Base-by-base conservation (phyloP, 2,888 invertebrate genomes). In the Gerris lacustris region DNA sequence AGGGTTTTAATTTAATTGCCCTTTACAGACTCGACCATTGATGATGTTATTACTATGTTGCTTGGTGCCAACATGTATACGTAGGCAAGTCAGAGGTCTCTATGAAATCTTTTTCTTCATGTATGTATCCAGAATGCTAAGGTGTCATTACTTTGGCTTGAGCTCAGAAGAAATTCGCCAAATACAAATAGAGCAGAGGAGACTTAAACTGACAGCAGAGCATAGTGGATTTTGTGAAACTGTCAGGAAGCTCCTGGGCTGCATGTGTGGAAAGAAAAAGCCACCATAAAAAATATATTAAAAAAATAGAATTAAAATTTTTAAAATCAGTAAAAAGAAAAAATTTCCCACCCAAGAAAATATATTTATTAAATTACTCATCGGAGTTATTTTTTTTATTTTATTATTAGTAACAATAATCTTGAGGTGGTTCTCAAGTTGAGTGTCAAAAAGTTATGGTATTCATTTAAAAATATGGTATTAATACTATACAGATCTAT, bases 11-110 rank as follows among this genome's bases (percentile, higher is more conserved):
- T n/a, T n/a, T 4, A 4, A 31, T 31, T 31, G 31, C 6, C 44
- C n/a, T 31, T 67, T 67, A 6, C 67, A 67, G 67, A 67, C 67
- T 44, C 43, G 67, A 7, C 67, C 67, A 17, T n/a, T 67, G n/a
- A n/a, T 67, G 67, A 55, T 55, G 55, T 9, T 15, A 11, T 11
- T 15, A 5, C 11, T 55, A 15, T 55, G 55, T 15, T 55, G 55
- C 15, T 55, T 55, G 11, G 15, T 55, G 9, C 55, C 55, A 15
- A 55, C 15, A 9, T 55, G 55, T 15, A 2, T 55, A 55, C 9
- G 55, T 11, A 55, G 55, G 15, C 55, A 9, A 55, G 55, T 55
- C 9, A 55, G 55, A 55, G 55, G 55, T 11, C 15, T 55, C 9
- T 55, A 55, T 15, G 55, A 55, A 55, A 15, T 55, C 9, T 11